Evolutionary conservation across 2,797 vertebrate genomes (phyloP).

Genomic region (Lagodon rhomboides): DNA sequence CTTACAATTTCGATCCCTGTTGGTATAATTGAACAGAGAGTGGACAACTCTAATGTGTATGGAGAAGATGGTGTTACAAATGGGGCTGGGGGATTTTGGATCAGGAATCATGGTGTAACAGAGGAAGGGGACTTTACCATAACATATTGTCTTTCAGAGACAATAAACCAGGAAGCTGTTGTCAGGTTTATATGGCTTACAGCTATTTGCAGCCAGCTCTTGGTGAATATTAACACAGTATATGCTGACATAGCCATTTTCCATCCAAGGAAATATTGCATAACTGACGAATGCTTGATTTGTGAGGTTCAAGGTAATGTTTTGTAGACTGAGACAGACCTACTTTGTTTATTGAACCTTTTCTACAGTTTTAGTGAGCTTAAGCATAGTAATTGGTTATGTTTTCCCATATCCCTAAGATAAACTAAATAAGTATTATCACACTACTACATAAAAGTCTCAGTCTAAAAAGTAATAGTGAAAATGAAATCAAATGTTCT

Average conservation of each 20-base stretch:
- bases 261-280: not conserved
- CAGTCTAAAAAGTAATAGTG: not conserved
- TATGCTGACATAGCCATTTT: constrained; percentile 20
- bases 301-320: not conserved
- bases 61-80: not conserved
- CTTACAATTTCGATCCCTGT: not conserved
- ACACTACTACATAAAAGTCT: not conserved
- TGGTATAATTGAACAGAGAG: not conserved
- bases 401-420: not conserved
- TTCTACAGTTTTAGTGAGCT: not conserved
- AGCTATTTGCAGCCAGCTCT: not conserved
- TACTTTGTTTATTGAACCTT: constrained; percentile 16
- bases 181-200: not conserved
- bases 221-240: not conserved
- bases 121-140: not conserved
- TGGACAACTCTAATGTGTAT: not conserved
- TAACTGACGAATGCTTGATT: not conserved
- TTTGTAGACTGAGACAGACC: not conserved
- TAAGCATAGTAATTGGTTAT: not conserved
- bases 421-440: constrained; percentile 1
- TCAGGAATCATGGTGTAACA: constrained; percentile 19
- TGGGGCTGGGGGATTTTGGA: not conserved
- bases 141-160: not conserved
- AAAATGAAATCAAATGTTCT: not conserved
- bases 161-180: not conserved